Conservation (phyloP, 2,888 invertebrate genomes). For the Drosophila antonietae region DNA sequence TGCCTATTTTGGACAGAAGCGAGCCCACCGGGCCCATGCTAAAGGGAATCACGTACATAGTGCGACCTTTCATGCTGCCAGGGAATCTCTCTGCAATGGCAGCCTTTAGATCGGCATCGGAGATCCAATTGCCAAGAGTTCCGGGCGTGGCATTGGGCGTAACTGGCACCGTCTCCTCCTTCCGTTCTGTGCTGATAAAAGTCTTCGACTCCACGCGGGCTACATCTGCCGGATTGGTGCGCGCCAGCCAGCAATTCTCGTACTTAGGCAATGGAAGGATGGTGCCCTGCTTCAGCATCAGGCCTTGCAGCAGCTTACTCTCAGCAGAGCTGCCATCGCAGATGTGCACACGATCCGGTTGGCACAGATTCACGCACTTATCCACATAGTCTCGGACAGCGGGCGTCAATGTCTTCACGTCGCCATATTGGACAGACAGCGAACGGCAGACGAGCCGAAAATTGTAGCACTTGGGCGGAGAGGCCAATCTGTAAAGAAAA, state of each 20-base stretch:
- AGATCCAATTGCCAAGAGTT: constrained; percentile 96
- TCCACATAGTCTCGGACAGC: constrained; percentile 89
- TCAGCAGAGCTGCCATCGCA: constrained; percentile 97
- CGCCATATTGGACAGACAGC: constrained; percentile 83
- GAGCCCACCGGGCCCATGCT: constrained; percentile 99
- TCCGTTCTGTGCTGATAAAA: constrained; percentile 94
- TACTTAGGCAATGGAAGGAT: constrained; percentile 93
- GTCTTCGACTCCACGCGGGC: constrained; percentile 98
- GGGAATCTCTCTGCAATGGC: constrained; percentile 94
- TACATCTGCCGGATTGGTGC: constrained; percentile 98
- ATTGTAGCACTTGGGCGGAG: constrained; percentile 46
- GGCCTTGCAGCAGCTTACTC: constrained; percentile 89
- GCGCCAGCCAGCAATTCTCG: constrained; percentile 96
- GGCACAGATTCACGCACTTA: constrained; percentile 91
- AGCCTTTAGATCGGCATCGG: constrained; percentile 91
- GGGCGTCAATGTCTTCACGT: constrained; percentile 84
- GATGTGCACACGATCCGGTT: constrained; percentile 94
- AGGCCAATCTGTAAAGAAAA: constrained; percentile 30
- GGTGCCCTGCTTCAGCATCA: constrained; percentile 92
- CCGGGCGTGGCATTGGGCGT: constrained; percentile 92
- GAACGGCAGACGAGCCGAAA: constrained; percentile 68
- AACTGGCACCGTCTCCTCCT: constrained; percentile 92
- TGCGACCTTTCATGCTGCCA: constrained; percentile 95
- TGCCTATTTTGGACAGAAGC: constrained; percentile 97
- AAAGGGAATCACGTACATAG: constrained; percentile 99